Evolutionary conservation across 2,888 invertebrate genomes (phyloP), one percentile per base, ranked within the genome.

Genomic region (Megaustenia siamemsis): DNA sequence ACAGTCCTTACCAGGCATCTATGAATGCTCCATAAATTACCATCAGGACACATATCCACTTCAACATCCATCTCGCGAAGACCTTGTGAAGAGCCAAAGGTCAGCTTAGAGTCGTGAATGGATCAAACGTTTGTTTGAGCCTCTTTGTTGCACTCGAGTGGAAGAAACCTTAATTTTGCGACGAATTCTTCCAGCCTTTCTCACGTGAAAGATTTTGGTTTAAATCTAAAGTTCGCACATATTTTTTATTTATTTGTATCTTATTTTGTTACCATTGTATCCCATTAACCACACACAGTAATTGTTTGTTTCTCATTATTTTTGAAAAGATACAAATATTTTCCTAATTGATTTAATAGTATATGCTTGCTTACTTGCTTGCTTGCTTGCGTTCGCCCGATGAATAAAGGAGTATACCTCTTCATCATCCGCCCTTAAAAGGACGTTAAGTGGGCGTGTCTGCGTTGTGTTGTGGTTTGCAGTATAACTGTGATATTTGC

Each of bases 1-100:
- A 28, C 53, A 18, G 73, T 49, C 73, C 73, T 45, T 49, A 73
- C 49, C 18, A 73, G 49, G 43, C n/a, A 32, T 8, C 32, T 49
- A 73, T 73, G 49, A 73, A 73, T 49, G 73, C 49, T 45, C 18
- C 49, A 73, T 73, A 73, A 73, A 73, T 73, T 49, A 49, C 49
- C 73, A 73, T 73, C 32, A 45, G 28, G 28, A 15, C 49, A 32
- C 73, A 49, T 73, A 32, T 49, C 49, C 73, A 73, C 73, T 73
- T 73, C 73, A 73, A 49, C 12, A 18, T 32, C 32, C 49, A 10
- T 32, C 49, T 73, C 32, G 28, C 5, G 32, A 73, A 73, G 73
- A 73, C 32, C 32, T 45, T 43, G 18, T 49, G 32, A 21, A 73
- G 73, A 32, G 49, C 18, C 5, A 49, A 21, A 28, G 73, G 73